Base-by-base conservation (phyloP, 2,888 invertebrate species). In the Schizaphis graminum region DNA sequence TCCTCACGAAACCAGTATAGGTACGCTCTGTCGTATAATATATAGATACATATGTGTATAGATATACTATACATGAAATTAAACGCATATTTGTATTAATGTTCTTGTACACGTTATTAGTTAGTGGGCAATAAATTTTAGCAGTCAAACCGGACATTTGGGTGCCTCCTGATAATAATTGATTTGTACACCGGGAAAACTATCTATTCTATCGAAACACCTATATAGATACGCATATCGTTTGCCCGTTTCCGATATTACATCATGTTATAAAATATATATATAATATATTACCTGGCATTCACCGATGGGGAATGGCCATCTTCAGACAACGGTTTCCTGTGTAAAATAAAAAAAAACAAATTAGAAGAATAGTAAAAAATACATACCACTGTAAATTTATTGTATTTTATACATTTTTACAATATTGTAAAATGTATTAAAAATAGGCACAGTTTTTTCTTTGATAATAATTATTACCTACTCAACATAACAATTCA, bases 71-170 rank as follows among this genome's bases (percentile, higher is more conserved):
- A 77, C 89, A 93, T 10, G 89, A 89, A 93, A 89, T 93, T 93
- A 93, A 93, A 93, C 93, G 89, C 87, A 92, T 92, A 92, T 92
- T 92, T 92, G 92, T 92, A 89, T 92, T 89, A 92, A 89, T 89
- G 88, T 89, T 92, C 92, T 49, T 26, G 88, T 88, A 53, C 67
- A 77, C 85, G 85, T 89, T 89, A 93, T 93, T 93, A 77, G 89
- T 89, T 84, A 47, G 93, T 57, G 89, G 57, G 89, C 93, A 89
- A 93, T 93, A 93, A 77, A 84, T 93, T 93, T 90, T 56, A 90
- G 84, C 93, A 85, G 89, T 93, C 93, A 89, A 90, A 85, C 93
- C 89, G 89, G 89, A 89, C 93, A 35, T 89, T 93, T 89, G 56
- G 93, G 85, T 57, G 89, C 84, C 93, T 93, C 57, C 93, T 61